Percentiles rank a stretch among this genome's conserved stretches.
phyloP scores from a whole-genome alignment of 2,888 invertebrate genomes.

The Athalia cordata region DNA sequence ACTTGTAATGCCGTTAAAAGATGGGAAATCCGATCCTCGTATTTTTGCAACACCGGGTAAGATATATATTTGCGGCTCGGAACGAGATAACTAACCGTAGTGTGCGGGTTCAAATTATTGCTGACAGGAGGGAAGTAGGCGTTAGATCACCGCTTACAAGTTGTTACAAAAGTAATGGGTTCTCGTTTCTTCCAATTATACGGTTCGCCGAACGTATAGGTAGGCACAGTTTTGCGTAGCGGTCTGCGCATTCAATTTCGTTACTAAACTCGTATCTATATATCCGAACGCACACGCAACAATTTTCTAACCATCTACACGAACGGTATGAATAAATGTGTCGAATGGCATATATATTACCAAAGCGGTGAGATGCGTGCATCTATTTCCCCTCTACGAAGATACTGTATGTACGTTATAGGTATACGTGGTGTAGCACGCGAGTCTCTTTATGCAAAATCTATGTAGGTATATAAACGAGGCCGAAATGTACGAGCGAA shows the following conservation, averaged over 20 bases:
- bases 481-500: neutral
- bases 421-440: neutral
- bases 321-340: constrained; percentile 13
- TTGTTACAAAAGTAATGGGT: constrained; percentile 43
- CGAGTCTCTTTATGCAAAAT: constrained; percentile 18
- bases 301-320: neutral
- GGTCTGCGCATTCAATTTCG: constrained; percentile 38
- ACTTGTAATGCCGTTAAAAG: constrained; percentile 11
- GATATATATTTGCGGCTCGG: constrained; percentile 38
- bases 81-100: constrained; percentile 31
- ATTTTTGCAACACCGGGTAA: neutral
- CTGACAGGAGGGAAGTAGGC: constrained; percentile 40
- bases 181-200: constrained; percentile 44
- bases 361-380: too few relatives aligned
- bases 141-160: constrained; percentile 43
- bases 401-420: neutral
- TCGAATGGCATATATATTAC: too few relatives aligned
- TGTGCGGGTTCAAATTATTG: constrained; percentile 37
- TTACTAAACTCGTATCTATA: neutral
- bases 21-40: constrained; percentile 42
- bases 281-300: too few relatives aligned
- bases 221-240: neutral
- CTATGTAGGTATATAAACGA: neutral
- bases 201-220: constrained; percentile 37
- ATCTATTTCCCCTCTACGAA: neutral